Percentiles rank a stretch among this genome's conserved stretches.
These are phyloP conservation scores for Morpho deidamia DNA, from an alignment of 2,888 invertebrate genomes.

Conservation along the genomic window DNA sequence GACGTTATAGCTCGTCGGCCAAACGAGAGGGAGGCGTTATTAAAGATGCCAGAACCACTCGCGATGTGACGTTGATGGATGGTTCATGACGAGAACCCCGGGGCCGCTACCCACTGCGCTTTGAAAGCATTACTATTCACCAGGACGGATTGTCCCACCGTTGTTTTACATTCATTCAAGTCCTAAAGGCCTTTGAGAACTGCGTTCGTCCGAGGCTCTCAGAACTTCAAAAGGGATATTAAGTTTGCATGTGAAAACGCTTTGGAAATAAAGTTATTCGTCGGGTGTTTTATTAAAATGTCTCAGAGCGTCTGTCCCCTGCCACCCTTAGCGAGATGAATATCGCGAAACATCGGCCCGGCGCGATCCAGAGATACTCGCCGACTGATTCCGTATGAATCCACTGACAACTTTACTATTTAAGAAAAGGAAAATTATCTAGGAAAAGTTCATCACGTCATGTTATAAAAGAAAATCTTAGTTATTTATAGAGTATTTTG, in stretches of 20 bases:
- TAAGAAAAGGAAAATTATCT: no score
- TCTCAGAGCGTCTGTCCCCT: conserved; percentile 15
- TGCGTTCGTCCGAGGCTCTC: conserved; percentile 10
- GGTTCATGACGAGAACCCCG: background rate
- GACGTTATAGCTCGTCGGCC: no score
- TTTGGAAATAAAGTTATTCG: conserved; percentile 22
- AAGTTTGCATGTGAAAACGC: conserved; percentile 19
- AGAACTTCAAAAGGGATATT: conserved; percentile 16
- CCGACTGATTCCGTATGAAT: background rate
- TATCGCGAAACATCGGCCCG: conserved; percentile 7
- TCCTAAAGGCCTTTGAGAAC: conserved; percentile 9
- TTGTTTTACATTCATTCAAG: conserved; percentile 20
- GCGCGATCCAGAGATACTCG: background rate
- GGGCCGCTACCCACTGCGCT: background rate
- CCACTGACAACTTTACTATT: no score
- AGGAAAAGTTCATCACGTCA: no score
- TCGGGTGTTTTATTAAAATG: conserved; percentile 21
- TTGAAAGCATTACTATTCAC: conserved; percentile 7
- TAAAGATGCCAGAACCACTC: no score
- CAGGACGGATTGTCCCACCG: conserved; percentile 11
- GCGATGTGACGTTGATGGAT: background rate
- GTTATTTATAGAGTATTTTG: no score
- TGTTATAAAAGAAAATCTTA: no score
- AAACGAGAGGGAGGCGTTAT: no score
- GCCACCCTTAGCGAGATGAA: conserved; percentile 14